Evolutionary conservation across 35 echinoderm and acorn worm genomes (phyloP), one percentile per base, ranked within the genome.

Genomic region (Strongylocentrotus purpuratus): DNA sequence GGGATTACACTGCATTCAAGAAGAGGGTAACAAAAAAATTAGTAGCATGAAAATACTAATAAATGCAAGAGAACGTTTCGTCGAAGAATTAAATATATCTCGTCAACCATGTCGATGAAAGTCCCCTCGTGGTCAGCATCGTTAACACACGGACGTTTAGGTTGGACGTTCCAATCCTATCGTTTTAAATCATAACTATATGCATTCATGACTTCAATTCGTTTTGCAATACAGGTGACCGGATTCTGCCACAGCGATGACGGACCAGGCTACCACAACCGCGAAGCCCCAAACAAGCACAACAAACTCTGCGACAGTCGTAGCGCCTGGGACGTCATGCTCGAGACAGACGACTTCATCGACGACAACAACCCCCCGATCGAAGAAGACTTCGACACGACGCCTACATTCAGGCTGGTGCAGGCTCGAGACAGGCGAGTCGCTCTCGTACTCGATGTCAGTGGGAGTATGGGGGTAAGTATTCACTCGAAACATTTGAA

Each of bases 401-500:
- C 85, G 33, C 97, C 97, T 45, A 93, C 86, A 7, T 95, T 99
- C 45, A 94, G 33, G 11, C 47, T 97, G 6, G 94, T 97, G 2
- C 95, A 95, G 47, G 94, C 93, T 46, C 48, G 48, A 20, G 91
- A 90, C 11, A 48, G 96, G 18, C 87, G 97, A 48, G 90, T 99
- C 12, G 97, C 95, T 9, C 48, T 99, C 7, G 95, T 99, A 12
- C 86, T 99, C 2, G 97, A 99, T 94, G 92, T 94, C 45, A 97
- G 96, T 61, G 94, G 96, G 4, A 97, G 96, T 50, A 99, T 99
- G 97, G 48, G 11, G 0, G 96, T 97, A 95, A 99, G 94, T 86
- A 22, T 61, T 32, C 18, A 78, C 50, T 14, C 50, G 88, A 90
- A 31, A 41, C 35, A 41, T 87, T 31, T 32, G 35, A 31, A n/a